Percentiles rank a stretch among this genome's conserved stretches.
These are phyloP conservation scores for Siniperca undulata DNA, from an alignment of 2,797 vertebrate species.

Conservation along the genomic window DNA sequence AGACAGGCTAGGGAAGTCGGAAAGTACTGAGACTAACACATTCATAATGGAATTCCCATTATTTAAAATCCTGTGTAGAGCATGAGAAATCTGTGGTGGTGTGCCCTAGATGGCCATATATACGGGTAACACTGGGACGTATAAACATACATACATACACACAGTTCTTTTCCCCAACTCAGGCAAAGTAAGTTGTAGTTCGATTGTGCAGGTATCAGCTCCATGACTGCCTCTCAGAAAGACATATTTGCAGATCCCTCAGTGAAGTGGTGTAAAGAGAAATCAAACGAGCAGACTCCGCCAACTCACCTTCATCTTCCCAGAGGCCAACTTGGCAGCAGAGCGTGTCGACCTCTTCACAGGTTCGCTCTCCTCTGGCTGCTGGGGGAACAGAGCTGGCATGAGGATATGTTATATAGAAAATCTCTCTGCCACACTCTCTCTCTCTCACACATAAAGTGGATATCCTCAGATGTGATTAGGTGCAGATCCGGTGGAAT, in stretches of 20 bases:
- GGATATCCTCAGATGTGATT: constrained; percentile 44
- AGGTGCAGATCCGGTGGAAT: constrained; percentile 61
- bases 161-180: not conserved
- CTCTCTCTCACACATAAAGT: constrained; percentile 17
- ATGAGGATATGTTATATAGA: constrained; percentile 53
- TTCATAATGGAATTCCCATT: not conserved
- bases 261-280: constrained; percentile 56
- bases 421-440: constrained; percentile 3
- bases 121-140: not conserved
- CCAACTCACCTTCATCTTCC: constrained; percentile 85
- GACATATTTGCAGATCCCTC: constrained; percentile 31
- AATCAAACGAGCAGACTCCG: constrained; percentile 56
- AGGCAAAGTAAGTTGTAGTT: constrained; percentile 26
- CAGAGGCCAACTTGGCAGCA: constrained; percentile 78
- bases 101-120: not conserved
- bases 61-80: not conserved
- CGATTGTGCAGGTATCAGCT: constrained; percentile 31
- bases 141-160: not conserved
- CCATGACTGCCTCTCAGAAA: constrained; percentile 23
- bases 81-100: not conserved
- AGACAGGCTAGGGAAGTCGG: not conserved
- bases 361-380: constrained; percentile 68
- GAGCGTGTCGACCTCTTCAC: constrained; percentile 80
- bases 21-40: not conserved
- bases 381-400: constrained; percentile 66